phyloP scores from a whole-genome alignment of 2,888 invertebrate species.

The Patella ulyssiponensis region DNA sequence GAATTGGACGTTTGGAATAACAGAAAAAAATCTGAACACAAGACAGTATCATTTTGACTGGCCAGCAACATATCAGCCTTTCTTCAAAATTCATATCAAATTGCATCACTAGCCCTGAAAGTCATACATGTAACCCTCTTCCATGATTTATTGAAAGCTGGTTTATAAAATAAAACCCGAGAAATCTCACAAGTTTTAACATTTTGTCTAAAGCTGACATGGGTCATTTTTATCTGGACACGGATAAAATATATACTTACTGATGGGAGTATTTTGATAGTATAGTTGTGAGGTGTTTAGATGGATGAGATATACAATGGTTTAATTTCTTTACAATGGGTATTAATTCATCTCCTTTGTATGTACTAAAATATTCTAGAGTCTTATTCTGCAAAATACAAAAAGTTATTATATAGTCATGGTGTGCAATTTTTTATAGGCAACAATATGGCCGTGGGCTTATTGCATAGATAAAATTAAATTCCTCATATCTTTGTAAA shows the following conservation, averaged over 20 bases:
- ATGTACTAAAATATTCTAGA: slow-evolving; percentile 76
- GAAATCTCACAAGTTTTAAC: not conserved
- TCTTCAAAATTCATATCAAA: not conserved
- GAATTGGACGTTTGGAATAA: too few species aligned
- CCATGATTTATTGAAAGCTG: too few species aligned
- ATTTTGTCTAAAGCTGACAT: not conserved
- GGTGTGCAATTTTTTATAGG: too few species aligned
- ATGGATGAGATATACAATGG: slow-evolving; percentile 82
- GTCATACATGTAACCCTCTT: not conserved
- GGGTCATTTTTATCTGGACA: not conserved
- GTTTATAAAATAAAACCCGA: too few species aligned
- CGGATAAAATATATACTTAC: slow-evolving; percentile 72
- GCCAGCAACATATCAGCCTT: too few species aligned
- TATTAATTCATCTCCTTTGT: slow-evolving; percentile 82
- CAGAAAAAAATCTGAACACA: too few species aligned
- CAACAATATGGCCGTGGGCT: too few species aligned
- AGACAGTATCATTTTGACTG: too few species aligned
- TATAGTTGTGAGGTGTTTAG: slow-evolving; percentile 87
- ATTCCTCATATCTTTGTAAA: too few species aligned
- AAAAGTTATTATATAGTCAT: not conserved
- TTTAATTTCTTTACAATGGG: slow-evolving; percentile 83
- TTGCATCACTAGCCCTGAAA: not conserved
- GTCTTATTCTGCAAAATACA: slow-evolving; percentile 63
- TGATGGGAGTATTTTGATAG: slow-evolving; percentile 94
- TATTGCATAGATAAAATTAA: too few species aligned